Evolutionary conservation across 2,888 invertebrate species (phyloP).

Genomic region (Bellardia bayeri): DNA sequence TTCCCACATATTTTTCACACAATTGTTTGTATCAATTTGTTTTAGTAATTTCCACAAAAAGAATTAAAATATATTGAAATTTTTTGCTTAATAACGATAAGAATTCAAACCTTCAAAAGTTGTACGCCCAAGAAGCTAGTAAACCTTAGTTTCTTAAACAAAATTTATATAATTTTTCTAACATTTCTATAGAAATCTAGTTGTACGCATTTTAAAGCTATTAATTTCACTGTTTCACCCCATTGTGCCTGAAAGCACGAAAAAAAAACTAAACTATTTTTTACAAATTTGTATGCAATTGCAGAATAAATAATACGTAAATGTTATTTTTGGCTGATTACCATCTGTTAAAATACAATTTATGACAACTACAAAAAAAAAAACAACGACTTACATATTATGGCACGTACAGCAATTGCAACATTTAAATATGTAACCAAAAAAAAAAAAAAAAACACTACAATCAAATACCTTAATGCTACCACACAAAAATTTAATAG

Average conservation of each 20-base stretch:
- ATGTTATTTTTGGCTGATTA: constrained; percentile 64
- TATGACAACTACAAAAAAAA: constrained; percentile 21
- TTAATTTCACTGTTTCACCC: neutral
- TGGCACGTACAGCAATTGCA: constrained; percentile 8
- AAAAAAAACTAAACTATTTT: neutral
- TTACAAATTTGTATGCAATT: constrained; percentile 52
- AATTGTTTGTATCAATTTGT: no score
- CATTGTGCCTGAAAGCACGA: neutral
- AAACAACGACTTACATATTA: neutral
- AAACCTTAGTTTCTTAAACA: no score
- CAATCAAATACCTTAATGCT: neutral
- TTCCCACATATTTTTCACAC: no score
- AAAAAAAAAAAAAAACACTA: neutral
- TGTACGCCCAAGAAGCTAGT: no score
- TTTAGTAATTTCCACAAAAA: no score
- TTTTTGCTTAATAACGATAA: no score
- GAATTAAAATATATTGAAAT: no score
- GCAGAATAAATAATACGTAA: constrained; percentile 41
- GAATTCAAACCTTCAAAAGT: no score
- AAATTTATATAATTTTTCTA: no score
- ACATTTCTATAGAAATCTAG: no score
- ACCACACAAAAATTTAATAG: neutral
- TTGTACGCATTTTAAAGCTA: no score
- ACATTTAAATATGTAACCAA: neutral
- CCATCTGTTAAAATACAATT: constrained; percentile 65